Base-by-base conservation (phyloP, 2,797 vertebrate species). In the Enteromius afrohamiltoni region DNA sequence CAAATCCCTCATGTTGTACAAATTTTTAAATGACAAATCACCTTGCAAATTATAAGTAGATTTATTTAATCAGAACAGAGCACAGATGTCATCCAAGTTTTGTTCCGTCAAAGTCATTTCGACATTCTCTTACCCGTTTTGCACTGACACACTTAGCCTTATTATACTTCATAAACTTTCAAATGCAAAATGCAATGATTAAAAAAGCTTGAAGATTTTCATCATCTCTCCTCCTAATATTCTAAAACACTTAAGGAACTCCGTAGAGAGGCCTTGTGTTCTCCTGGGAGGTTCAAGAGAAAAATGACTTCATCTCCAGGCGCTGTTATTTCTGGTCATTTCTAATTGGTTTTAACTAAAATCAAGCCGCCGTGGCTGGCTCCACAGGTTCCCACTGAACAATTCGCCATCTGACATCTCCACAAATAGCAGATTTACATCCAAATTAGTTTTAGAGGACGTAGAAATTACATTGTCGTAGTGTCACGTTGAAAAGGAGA, bases 271-370 rank as follows among this genome's bases (percentile, higher is more conserved):
- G 93, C 89, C 92, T 92, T 93, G 51, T 19, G 69, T 91, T 94
- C 94, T 93, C 94, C 85, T 55, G 95, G 93, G 95, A 94, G 85
- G 92, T 92, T 92, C 90, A 94, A 93, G 90, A 93, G 94, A 95
- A 95, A 95, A 95, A 95, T 95, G 94, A 95, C 93, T 95, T 90
- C 94, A 93, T 95, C 95, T 95, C 95, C 92, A 93, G 95, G 94
- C 94, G 91, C 93, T 95, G 94, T 95, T 96, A 96, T 95, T 96
- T 95, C 94, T 95, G 95, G 94, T 95, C 95, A 95, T 95, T 95
- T 95, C 94, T 96, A 95, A 96, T 95, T 96, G 95, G 94, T 93
- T 96, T 95, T 95, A 95, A 95, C 93, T 95, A 95, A 94, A 95
- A 94, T 93, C 94, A 95, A 95, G 93, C 83, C 93, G 92, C 93